Conservation (phyloP, 2,797 vertebrate species). For the Sarcophilus harrisii region DNA sequence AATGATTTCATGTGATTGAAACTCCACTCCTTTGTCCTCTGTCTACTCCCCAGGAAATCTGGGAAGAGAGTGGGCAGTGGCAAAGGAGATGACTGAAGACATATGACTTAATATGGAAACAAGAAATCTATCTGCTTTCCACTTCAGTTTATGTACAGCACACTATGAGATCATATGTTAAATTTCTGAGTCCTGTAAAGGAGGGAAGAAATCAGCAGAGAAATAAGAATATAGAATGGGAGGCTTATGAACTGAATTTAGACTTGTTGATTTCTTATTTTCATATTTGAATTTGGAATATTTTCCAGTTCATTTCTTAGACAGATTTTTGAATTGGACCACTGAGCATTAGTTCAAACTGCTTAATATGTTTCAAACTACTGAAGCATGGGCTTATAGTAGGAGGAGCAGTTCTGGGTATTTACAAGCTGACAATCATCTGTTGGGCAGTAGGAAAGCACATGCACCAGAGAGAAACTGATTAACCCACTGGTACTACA, state of each 20-base stretch:
- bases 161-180: background rate
- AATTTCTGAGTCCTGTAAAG: background rate
- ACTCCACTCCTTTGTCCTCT: background rate
- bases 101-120: background rate
- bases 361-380: no score
- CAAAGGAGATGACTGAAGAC: background rate
- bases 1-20: background rate
- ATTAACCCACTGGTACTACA: no score
- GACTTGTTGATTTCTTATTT: background rate
- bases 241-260: background rate
- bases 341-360: no score
- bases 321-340: background rate
- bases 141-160: background rate
- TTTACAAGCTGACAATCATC: no score
- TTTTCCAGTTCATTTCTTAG: background rate
- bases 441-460: no score
- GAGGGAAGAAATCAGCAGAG: background rate
- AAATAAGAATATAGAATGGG: background rate
- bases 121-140: background rate
- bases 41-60: background rate
- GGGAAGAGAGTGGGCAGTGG: background rate
- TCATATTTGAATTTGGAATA: background rate
- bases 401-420: no score
- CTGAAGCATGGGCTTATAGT: no score
- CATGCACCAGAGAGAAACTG: no score